A percentile compares a stretch with the other conserved stretches of the same genome.
Conservation (phyloP, 2,797 vertebrate genomes). For the Kryptopterus vitreolus region DNA sequence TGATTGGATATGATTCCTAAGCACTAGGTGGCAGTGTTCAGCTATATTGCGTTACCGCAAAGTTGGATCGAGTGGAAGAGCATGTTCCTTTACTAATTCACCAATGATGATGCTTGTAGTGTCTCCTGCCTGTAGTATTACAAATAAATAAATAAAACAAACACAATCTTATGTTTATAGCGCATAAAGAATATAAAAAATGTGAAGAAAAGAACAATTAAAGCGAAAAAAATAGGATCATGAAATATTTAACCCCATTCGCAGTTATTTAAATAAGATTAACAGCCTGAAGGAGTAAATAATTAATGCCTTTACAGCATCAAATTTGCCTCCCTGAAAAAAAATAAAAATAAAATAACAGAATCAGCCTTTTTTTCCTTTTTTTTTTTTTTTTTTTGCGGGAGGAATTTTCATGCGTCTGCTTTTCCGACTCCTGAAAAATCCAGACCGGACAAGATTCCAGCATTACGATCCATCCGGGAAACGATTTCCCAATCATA, state of each 20-base stretch:
- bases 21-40: constrained; percentile 36
- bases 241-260: constrained; percentile 36
- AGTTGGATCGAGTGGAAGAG: too few species aligned
- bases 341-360: constrained; percentile 20
- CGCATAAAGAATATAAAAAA: not conserved
- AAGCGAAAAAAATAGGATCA: constrained; percentile 7
- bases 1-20: not conserved
- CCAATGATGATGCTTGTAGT: too few species aligned
- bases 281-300: constrained; percentile 27
- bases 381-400: too few species aligned
- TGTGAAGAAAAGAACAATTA: not conserved
- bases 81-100: too few species aligned
- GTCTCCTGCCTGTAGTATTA: too few species aligned
- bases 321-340: not conserved
- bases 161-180: too few species aligned
- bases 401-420: not conserved
- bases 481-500: too few species aligned
- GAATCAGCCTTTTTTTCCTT: constrained; percentile 3
- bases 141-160: too few species aligned
- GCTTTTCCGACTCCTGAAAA: constrained; percentile 1
- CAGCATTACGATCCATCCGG: not conserved
- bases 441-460: not conserved
- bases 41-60: not conserved
- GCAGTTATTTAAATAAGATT: constrained; percentile 36
- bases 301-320: constrained; percentile 4